Evolutionary conservation across 1,140 invertebrate species (phyloP).

Genomic region (Ruditapes philippinarum): DNA sequence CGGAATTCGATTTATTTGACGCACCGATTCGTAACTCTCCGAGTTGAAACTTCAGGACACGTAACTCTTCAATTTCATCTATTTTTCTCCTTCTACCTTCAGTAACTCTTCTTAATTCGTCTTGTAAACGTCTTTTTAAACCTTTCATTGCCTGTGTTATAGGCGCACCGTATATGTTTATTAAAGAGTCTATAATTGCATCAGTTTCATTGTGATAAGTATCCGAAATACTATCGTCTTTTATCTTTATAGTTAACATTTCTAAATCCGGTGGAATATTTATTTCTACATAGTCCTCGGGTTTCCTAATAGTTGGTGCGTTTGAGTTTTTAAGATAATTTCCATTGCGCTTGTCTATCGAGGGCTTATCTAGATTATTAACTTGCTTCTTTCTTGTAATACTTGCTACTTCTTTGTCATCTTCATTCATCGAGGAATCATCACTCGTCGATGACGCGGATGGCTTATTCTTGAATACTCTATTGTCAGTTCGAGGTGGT

Average conservation of each 20-base stretch:
- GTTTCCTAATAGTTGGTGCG: constrained; percentile 45
- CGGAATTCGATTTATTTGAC: constrained; percentile 50
- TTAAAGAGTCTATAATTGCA: constrained; percentile 83
- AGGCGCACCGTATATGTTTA: constrained; percentile 85
- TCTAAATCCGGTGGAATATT: constrained; percentile 73
- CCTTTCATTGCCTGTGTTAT: constrained; percentile 88
- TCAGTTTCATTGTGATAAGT: constrained; percentile 82
- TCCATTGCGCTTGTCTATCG: constrained; percentile 74
- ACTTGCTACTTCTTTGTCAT: constrained; percentile 82
- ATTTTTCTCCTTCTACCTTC: constrained; percentile 86
- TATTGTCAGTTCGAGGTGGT: constrained; percentile 86
- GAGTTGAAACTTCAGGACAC: constrained; percentile 83
- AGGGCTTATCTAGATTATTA: constrained; percentile 76
- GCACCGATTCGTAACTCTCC: constrained; percentile 83
- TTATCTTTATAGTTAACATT: constrained; percentile 41
- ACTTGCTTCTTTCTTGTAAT: constrained; percentile 74
- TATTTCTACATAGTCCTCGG: constrained; percentile 65
- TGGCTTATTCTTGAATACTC: constrained; percentile 1
- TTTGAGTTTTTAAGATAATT: constrained; percentile 71
- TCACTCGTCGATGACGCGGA: constrained; percentile 76
- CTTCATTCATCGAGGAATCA: constrained; percentile 82
- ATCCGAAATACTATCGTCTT: constrained; percentile 45
- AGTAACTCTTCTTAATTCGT: constrained; percentile 88
- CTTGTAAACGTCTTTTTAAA: constrained; percentile 88
- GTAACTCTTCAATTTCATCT: constrained; percentile 87